These are phyloP conservation scores for Ornithoptera priamus DNA, from an alignment of 2,888 invertebrate species.

Conservation along the genomic window DNA sequence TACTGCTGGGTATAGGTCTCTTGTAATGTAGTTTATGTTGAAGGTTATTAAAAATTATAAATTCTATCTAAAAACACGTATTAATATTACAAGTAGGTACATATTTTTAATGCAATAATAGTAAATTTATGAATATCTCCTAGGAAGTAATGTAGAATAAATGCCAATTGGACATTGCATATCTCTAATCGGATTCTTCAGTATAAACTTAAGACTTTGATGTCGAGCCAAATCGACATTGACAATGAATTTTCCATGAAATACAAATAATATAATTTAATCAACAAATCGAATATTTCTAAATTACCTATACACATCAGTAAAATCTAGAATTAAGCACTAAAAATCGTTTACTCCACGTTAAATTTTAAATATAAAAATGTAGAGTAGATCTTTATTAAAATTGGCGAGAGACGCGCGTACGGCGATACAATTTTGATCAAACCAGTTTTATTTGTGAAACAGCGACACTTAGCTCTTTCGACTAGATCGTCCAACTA, in stretches of 20 bases:
- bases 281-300: slow-evolving; percentile 36
- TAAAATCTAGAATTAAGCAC: slow-evolving; percentile 48
- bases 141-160: no score
- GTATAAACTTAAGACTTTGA: slow-evolving; percentile 37
- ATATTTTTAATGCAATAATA: no score
- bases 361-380: background rate
- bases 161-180: no score
- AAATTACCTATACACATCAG: slow-evolving; percentile 42
- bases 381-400: slow-evolving; percentile 1
- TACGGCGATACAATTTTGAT: slow-evolving; percentile 37
- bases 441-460: slow-evolving; percentile 59
- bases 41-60: no score
- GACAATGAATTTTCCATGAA: slow-evolving; percentile 40
- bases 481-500: slow-evolving; percentile 79
- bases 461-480: slow-evolving; percentile 73
- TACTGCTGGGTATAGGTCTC: no score
- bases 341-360: slow-evolving; percentile 49
- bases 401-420: slow-evolving; percentile 25
- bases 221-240: slow-evolving; percentile 49
- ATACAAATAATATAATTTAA: slow-evolving; percentile 13
- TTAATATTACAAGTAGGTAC: no score
- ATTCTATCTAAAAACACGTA: no score
- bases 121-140: no score
- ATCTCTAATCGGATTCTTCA: no score
- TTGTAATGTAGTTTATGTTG: no score